Base-by-base conservation (phyloP, 2,888 invertebrate genomes). In the Drosophila yooni region DNA sequence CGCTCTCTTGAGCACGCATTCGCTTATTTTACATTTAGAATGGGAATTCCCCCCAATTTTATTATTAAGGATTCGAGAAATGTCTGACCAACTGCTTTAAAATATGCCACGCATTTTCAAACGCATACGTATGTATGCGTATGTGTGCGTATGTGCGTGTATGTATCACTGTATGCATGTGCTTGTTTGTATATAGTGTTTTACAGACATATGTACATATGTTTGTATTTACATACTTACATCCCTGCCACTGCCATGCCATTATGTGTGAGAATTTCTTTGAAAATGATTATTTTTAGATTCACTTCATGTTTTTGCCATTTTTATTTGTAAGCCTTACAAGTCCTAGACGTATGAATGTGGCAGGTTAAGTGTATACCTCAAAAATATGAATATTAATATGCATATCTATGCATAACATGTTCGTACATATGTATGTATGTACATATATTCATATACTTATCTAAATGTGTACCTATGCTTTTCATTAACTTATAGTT, bases 61-160 rank as follows among this genome's bases (percentile, higher is more conserved):
- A 21, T 46, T 25, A n/a, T 38, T 43, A 11, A 15, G 43, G 38
- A 59, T 27, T 33, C 50, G 50, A 40, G 46, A 27, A 63, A 13
- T 60, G 72, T 72, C 76, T 72, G 72, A 66, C 58, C 71, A 52
- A 51, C 8, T 52, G 70, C 75, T 46, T 33, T 46, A 25, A n/a
- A 27, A 34, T 29, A 13, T 67, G 67, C 51, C 58, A 52, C 36
- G 31, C 36, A 21, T 11, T 27, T 31, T 11, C 25, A n/a, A 36
- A 36, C 54, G 63, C 34, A 59, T 50, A 60, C 58, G 38, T 46
- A 34, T 48, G 31, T 33, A 46, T 57, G 31, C 29, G 53, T 51
- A 50, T 57, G 31, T 33, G 53, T 51, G 58, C 29, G 34, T 63
- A 25, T 76, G 58, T 60, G 33, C 65, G 64, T 68, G 62, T 68